phyloP scores from a whole-genome alignment of 2,797 vertebrate genomes.

The Urosaurus nigricauda region DNA sequence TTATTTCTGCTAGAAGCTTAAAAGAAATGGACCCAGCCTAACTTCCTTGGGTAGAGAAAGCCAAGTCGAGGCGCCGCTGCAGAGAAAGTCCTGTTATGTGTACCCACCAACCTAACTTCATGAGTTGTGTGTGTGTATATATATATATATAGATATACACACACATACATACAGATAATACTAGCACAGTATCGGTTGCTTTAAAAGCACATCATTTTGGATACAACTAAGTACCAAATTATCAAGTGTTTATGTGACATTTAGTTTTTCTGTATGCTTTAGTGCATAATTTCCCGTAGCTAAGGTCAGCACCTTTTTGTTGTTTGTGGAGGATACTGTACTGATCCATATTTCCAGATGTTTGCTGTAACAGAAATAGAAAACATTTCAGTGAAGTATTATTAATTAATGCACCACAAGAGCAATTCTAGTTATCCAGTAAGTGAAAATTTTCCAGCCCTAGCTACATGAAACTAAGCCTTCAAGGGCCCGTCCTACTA shows the following conservation, averaged over 20 bases:
- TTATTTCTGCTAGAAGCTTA: no score
- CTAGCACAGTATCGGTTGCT: neutral
- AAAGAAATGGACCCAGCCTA: no score
- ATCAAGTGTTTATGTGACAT: neutral
- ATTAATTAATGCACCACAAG: neutral
- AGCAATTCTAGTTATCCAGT: neutral
- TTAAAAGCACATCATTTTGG: neutral
- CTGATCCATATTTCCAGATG: neutral
- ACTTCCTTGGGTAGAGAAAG: no score
- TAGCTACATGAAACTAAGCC: constrained; percentile 24
- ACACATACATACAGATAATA: neutral
- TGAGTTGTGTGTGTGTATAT: no score
- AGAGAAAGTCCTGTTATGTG: no score
- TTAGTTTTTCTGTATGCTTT: constrained; percentile 4
- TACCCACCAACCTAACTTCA: no score
- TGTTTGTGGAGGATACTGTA: neutral
- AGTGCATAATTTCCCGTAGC: neutral
- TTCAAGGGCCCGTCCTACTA: constrained; percentile 54
- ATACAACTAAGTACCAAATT: neutral
- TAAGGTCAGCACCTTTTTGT: constrained; percentile 8
- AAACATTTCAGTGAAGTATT: neutral
- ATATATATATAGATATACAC: no score
- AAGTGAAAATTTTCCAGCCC: neutral
- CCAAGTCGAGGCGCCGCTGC: no score
- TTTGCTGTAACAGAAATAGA: constrained; percentile 6